Conservation (phyloP, 2,888 invertebrate species). For the Synanthedon vespiformis region DNA sequence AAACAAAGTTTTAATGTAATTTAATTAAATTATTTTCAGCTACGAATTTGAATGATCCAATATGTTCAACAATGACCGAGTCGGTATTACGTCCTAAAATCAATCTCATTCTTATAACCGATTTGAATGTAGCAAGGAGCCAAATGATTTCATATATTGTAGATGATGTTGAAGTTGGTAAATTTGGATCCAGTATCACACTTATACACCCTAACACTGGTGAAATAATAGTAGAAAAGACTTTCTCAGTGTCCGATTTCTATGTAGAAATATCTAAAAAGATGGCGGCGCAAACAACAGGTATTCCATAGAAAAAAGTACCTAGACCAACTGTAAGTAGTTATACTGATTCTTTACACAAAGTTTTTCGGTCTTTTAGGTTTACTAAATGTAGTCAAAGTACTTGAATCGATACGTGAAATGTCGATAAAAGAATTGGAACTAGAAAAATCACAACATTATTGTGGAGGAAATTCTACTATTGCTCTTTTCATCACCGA, state of each 20-base stretch:
- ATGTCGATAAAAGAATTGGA: constrained; percentile 1
- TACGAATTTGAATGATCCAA: constrained; percentile 43
- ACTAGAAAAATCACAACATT: constrained; percentile 5
- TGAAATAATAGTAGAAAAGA: constrained; percentile 62
- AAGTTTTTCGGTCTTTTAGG: constrained; percentile 3
- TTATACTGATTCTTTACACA: too few species aligned
- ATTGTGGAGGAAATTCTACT: constrained; percentile 10
- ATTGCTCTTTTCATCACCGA: constrained; percentile 10
- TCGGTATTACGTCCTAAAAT: constrained; percentile 22
- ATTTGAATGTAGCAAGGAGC: constrained; percentile 4
- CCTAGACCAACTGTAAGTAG: too few species aligned
- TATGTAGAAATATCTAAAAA: constrained; percentile 26
- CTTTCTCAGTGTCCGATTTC: constrained; percentile 60
- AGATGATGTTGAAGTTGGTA: constrained; percentile 65
- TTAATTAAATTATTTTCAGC: constrained; percentile 16
- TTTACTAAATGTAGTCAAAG: constrained; percentile 6
- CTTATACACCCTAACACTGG: constrained; percentile 69
- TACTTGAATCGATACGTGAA: constrained; percentile 6
- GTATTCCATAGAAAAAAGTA: too few species aligned
- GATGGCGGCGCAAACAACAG: constrained; percentile 1
- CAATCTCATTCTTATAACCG: constrained; percentile 66
- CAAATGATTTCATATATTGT: constrained; percentile 58
- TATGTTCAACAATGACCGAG: constrained; percentile 24
- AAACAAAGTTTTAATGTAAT: not conserved
- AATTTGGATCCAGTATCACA: constrained; percentile 69